Evolutionary conservation across 2,797 vertebrate species (phyloP), one percentile per base, ranked within the genome.

Genomic region (Pangasius mekongensis): DNA sequence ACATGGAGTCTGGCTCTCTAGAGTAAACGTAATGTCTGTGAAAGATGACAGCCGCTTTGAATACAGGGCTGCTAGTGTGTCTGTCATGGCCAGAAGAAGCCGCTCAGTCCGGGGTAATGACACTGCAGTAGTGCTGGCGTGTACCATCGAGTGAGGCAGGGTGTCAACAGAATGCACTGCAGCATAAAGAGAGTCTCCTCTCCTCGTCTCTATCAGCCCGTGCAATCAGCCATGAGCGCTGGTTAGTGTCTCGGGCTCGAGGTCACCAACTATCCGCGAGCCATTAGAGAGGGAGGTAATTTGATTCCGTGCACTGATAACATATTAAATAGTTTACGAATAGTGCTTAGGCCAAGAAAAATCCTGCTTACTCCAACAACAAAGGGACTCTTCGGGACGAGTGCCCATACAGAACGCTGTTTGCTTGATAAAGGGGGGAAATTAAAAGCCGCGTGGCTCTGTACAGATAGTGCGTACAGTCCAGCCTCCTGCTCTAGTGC

Each of bases 311-410:
- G 82, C 87, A 83, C 88, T 89, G 89, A 92, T 91, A 92, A 89
- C 91, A 88, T 90, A 92, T 92, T 90, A 89, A 91, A 92, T 86
- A 90, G 87, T 89, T 90, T 62, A 86, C 83, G 83, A 90, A 91
- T 89, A 89, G 87, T 89, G 90, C 91, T 91, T 91, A 87, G 90
- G 84, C 88, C 73, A 73, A 27, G 52, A 67, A 90, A 90, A 91
- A 88, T 85, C 87, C 69, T 90, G 89, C 89, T 88, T 90, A 73
- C 87, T 60, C 78, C 36, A 43, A 91, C 90, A 92, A 90, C 87
- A 88, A 90, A 86, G 24, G n/a, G 71, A 80, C 78, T 86, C 78
- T 62, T 84, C 73, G 56, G 76, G 89, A 91, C 66, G 74, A 87
- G 90, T 66, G 85, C 69, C 89, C 77, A 56, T 76, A 77, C 64